Evolutionary conservation across 1,140 invertebrate species (phyloP).

Genomic region (Hylaeus volcanicus): DNA sequence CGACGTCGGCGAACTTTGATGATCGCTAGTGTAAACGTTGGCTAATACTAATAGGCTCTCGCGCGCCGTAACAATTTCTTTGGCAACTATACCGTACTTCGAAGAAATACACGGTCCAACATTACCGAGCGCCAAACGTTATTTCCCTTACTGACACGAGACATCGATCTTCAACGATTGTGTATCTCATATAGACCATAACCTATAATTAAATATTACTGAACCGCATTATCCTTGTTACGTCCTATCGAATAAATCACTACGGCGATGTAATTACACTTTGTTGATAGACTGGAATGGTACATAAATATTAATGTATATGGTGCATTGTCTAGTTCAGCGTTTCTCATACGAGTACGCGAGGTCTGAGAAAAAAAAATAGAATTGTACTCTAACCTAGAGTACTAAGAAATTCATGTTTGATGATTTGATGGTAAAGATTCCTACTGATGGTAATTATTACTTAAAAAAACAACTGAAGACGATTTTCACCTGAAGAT

Average conservation of each 20-base stretch:
- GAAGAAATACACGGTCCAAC: too few relatives aligned
- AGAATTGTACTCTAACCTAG: too few relatives aligned
- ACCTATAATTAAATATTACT: neutral
- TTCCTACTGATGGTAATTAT: too few relatives aligned
- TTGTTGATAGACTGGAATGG: too few relatives aligned
- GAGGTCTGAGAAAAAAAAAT: too few relatives aligned
- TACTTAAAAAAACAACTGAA: too few relatives aligned
- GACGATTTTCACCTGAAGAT: too few relatives aligned
- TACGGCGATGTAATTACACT: neutral
- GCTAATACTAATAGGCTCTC: neutral
- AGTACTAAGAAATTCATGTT: too few relatives aligned
- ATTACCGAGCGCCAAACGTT: neutral
- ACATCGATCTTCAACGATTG: neutral
- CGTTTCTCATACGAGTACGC: too few relatives aligned
- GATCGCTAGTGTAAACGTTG: constrained; percentile 2
- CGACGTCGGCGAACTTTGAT: neutral
- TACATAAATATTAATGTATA: neutral
- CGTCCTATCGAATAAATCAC: neutral
- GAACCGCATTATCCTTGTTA: neutral
- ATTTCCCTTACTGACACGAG: neutral
- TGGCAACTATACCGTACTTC: neutral
- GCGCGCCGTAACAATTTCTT: neutral
- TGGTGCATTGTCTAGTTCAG: neutral
- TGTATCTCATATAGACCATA: neutral
- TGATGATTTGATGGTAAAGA: too few relatives aligned